A percentile compares a stretch with the other conserved stretches of the same genome.
Conservation (phyloP, 2,113 vertebrate genomes). For the Phalacrocorax brasilianus region DNA sequence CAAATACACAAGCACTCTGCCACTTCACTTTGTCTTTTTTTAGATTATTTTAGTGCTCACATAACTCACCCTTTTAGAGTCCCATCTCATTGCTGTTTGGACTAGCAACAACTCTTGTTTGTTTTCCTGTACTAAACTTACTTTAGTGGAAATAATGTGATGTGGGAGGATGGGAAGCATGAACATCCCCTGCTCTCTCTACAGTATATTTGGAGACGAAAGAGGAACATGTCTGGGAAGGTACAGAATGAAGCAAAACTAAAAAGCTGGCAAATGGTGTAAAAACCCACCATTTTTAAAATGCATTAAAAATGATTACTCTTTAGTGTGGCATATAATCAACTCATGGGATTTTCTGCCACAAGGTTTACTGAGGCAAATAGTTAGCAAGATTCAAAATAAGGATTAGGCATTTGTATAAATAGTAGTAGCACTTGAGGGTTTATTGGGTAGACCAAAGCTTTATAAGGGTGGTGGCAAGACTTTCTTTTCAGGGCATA, state of each 20-base stretch:
- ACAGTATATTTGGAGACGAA: background rate
- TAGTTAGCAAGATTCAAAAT: background rate
- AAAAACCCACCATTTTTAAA: background rate
- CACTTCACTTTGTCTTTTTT: background rate
- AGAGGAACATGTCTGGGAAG: background rate
- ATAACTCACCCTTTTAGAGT: background rate
- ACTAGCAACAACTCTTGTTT: background rate
- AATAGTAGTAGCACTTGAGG: background rate
- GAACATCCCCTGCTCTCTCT: background rate
- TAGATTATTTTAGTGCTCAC: background rate
- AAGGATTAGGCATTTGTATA: background rate
- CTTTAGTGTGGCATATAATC: background rate
- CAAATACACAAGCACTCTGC: background rate
- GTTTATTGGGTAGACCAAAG: background rate
- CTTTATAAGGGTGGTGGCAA: background rate
- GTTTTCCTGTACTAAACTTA: background rate
- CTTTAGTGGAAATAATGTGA: background rate
- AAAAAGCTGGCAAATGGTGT: background rate
- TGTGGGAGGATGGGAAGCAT: background rate
- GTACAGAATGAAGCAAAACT: background rate
- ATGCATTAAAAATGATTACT: background rate
- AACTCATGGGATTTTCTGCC: background rate
- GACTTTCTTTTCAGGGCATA: background rate
- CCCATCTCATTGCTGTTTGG: background rate
- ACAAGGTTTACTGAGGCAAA: background rate